phyloP scores from a whole-genome alignment of 35 echinoderm and acorn worm genomes.

The Ptychodera flava region DNA sequence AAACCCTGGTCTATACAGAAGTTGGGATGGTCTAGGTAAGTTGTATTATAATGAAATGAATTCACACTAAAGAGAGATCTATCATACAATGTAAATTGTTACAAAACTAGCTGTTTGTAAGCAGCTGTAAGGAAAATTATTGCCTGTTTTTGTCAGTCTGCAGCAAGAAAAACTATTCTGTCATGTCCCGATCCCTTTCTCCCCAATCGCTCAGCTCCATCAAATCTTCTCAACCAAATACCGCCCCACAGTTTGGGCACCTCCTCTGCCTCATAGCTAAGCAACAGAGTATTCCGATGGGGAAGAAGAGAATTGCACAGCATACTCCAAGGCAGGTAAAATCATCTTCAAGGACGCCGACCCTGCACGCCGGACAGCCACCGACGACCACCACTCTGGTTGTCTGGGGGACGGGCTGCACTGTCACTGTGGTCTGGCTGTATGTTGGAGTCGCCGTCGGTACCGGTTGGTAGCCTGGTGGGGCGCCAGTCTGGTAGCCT shows the following conservation, averaged over 20 bases:
- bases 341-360: constrained; percentile 15
- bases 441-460: background rate
- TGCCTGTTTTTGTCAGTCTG: no score
- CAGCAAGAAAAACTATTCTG: no score
- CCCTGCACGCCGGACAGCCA: constrained; percentile 13
- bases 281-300: constrained; percentile 48
- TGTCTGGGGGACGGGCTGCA: constrained; percentile 7
- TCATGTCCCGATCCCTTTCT: no score
- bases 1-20: no score
- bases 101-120: no score
- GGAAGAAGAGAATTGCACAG: constrained; percentile 11
- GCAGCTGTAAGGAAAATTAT: no score
- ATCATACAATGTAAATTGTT: no score
- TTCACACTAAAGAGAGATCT: no score
- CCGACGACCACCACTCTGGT: constrained; percentile 14
- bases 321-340: constrained; percentile 6
- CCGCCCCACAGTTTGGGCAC: constrained; percentile 67
- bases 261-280: constrained; percentile 62
- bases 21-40: no score
- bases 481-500: constrained; percentile 16
- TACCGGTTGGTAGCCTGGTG: constrained; percentile 19
- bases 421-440: background rate
- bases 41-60: no score
- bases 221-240: constrained; percentile 70
- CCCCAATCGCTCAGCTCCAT: no score